phyloP scores from a whole-genome alignment of 2,888 invertebrate species.

The Ormia ochracea region DNA sequence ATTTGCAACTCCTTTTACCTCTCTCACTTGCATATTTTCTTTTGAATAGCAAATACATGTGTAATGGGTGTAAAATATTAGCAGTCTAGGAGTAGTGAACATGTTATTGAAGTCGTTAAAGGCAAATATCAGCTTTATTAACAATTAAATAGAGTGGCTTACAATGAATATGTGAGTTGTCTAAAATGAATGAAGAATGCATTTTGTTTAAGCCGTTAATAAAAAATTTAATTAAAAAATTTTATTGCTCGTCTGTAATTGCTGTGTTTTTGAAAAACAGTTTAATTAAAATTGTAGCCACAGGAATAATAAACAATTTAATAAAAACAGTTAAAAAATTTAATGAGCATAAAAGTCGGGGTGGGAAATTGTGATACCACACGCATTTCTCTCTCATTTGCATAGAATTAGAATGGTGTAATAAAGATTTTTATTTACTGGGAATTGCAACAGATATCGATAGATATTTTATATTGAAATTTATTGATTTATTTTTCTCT shows the following conservation, averaged over 20 bases:
- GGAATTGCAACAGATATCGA: too few relatives aligned
- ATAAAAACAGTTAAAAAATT: background rate
- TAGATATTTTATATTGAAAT: too few relatives aligned
- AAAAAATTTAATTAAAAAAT: background rate
- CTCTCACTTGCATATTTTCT: too few relatives aligned
- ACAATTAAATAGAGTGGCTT: background rate
- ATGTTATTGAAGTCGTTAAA: conserved; percentile 11
- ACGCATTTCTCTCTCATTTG: too few relatives aligned
- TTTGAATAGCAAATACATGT: too few relatives aligned
- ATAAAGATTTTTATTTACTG: too few relatives aligned
- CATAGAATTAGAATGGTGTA: too few relatives aligned
- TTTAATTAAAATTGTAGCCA: too few relatives aligned
- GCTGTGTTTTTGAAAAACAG: too few relatives aligned
- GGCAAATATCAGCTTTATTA: background rate
- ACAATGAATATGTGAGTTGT: background rate
- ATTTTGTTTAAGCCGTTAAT: background rate
- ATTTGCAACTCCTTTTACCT: background rate
- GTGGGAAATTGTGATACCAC: background rate
- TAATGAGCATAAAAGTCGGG: background rate
- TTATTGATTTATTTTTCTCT: too few relatives aligned
- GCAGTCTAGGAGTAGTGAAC: background rate
- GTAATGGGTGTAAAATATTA: background rate
- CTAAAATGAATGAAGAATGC: background rate
- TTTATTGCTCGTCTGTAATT: background rate
- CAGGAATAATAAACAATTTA: too few relatives aligned